These are phyloP conservation scores for Ptychadena robeensis DNA, from an alignment of 2,797 vertebrate species.

Conservation along the genomic window DNA sequence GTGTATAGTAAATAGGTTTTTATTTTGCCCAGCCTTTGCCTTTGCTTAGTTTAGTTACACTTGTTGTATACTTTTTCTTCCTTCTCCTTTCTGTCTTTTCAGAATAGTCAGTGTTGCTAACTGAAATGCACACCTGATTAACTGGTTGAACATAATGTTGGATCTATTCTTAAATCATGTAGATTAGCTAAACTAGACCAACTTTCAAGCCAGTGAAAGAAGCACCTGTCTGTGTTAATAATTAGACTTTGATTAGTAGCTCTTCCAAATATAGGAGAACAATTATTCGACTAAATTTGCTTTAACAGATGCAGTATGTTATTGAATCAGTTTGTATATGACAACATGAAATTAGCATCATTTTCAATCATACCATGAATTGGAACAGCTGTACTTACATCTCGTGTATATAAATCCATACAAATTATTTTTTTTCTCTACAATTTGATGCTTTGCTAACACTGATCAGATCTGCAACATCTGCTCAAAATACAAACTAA, in stretches of 20 bases:
- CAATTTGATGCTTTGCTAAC: neutral
- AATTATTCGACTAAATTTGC: slow-evolving; percentile 13
- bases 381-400: neutral
- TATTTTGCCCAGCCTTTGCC: too few species aligned
- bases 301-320: slow-evolving; percentile 28
- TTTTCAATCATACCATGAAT: slow-evolving; percentile 8
- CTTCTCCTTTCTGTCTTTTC: too few species aligned
- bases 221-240: slow-evolving; percentile 13
- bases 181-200: neutral
- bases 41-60: too few species aligned
- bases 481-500: neutral
- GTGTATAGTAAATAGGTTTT: too few species aligned
- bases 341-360: slow-evolving; percentile 17
- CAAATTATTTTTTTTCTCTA: neutral
- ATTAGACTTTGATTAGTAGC: slow-evolving; percentile 31
- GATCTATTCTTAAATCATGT: neutral
- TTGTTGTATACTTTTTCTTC: too few species aligned
- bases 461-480: neutral
- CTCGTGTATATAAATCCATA: neutral
- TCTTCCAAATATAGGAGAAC: slow-evolving; percentile 1
- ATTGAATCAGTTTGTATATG: slow-evolving; percentile 16
- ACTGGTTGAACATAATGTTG: neutral
- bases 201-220: neutral
- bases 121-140: slow-evolving; percentile 12
- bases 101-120: neutral